Evolutionary conservation across 2,113 vertebrate species (phyloP), one percentile per base, ranked within the genome.

Genomic region (Xiphias gladius): DNA sequence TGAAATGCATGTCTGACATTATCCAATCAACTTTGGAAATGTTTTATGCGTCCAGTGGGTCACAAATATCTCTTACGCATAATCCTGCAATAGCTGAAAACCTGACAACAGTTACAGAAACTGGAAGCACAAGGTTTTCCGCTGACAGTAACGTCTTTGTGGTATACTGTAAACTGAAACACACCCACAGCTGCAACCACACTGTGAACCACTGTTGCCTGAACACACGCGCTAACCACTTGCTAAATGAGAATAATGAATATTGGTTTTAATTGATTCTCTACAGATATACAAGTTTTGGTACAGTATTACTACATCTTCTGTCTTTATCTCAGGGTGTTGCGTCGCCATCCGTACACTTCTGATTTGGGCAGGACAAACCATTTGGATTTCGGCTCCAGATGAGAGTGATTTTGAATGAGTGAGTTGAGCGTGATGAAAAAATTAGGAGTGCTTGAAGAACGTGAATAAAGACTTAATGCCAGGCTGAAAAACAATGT

Each of bases 171-270:
- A 32, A 68, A 55, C 32, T 24, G 35, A 80, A 30, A 59, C 22
- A 19, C 35, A 69, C 1, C 11, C 50, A 32, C 70, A 70, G 66
- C 79, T 76, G 82, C 43, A 37, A 20, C 48, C 52, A 32, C 10
- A 37, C 43, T 73, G 57, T 65, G 68, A 75, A 64, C 39, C 52
- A 43, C 43, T 19, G 65, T 48, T 63, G 62, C 48, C 55, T 74
- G 39, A 73, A 72, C 41, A n/a, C 61, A 73, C 48, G 35, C 43
- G 69, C 19, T 61, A 62, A 77, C 65, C 57, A 59, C 69, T 74
- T 24, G 46, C 54, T 59, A 43, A 79, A 75, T 4, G 55, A 80
- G 62, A 79, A 57, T 50, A 39, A 63, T 24, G 26, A 55, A 24
- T 41, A 72, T 24, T 43, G n/a, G 17, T 14, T 28, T 5, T 11